Evolutionary conservation across 64 coral and sea anemone genomes (phyloP).

Genomic region (Anthopleura sola): DNA sequence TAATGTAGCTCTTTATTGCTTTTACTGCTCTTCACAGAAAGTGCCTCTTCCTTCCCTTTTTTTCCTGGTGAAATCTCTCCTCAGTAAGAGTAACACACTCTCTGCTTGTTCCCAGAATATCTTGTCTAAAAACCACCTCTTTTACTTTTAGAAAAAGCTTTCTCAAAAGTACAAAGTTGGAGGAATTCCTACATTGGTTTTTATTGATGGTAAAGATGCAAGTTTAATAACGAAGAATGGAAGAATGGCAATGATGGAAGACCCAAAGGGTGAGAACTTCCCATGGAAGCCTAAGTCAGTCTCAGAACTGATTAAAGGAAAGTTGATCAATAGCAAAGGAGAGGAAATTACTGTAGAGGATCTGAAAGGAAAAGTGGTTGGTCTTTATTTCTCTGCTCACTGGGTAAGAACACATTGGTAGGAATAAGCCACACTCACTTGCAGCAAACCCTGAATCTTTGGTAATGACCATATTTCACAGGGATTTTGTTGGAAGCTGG

Average conservation of each 20-base stretch:
- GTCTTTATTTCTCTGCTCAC: constrained; percentile 95
- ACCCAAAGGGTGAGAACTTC: constrained; percentile 65
- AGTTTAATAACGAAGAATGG: constrained; percentile 81
- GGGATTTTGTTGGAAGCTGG: no score
- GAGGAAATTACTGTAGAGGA: constrained; percentile 39
- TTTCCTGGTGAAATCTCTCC: no score
- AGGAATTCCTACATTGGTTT: constrained; percentile 92
- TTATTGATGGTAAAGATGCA: constrained; percentile 83
- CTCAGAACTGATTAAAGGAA: constrained; percentile 52
- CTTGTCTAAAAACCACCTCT: neutral
- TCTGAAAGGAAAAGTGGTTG: constrained; percentile 78
- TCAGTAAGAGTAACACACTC: no score
- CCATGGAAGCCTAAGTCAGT: constrained; percentile 83
- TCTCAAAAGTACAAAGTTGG: constrained; percentile 84
- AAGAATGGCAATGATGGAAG: constrained; percentile 36
- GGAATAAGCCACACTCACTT: no score
- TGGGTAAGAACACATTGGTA: constrained; percentile 81
- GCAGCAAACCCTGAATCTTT: no score
- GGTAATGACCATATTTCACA: no score
- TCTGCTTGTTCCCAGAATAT: neutral
- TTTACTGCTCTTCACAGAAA: no score
- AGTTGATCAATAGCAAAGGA: constrained; percentile 48
- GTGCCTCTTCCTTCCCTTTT: no score
- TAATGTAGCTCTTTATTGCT: no score
- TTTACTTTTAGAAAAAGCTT: constrained; percentile 50